Base-by-base conservation (phyloP, 2,888 invertebrate genomes). In the Drosophila diplacantha region DNA sequence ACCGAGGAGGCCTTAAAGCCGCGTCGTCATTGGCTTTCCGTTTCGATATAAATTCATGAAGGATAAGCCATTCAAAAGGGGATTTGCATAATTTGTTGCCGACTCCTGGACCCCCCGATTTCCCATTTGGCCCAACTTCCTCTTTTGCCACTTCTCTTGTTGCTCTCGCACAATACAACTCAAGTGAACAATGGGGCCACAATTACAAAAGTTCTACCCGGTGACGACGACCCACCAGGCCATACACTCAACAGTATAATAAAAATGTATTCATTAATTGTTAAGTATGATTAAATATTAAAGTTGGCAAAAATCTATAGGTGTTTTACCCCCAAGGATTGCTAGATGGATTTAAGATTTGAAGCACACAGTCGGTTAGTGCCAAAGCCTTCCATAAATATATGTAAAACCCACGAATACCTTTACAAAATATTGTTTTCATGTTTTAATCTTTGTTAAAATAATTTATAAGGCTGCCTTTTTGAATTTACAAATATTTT, bases 21-120 rank as follows among this genome's bases (percentile, higher is more conserved):
- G 64, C 66, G 49, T 62, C 34, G 53, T 58, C 67, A 65, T 69
- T 66, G 59, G 59, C 62, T 71, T 72, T 63, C 59, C 69, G 72
- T 68, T 80, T 73, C 82, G 77, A 80, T 82, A 80, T 84, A 83
- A 80, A 84, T 84, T 84, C 84, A 79, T 84, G 77, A 74, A 83
- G 72, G 74, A 83, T 81, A 82, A 83, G 74, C 80, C 82, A 81
- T 83, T 83, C 72, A 69, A 68, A 70, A 47, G 57, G 50, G 53
- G 76, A 79, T 79, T 79, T 83, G 74, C 77, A 83, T 83, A 83
- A 79, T 75, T 75, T 72, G 64, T 68, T 71, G 69, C 32, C 46
- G 41, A 44, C 58, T 53, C 55, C 34, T 24, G 59, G 58, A 32
- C 20, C 26, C 44, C 44, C 60, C 52, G 26, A 32, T 50, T 32